A percentile compares a stretch with the other conserved stretches of the same genome.
Evolutionary conservation across 2,888 invertebrate species (phyloP).

Genomic region (Cosmorhoe ocellata): DNA sequence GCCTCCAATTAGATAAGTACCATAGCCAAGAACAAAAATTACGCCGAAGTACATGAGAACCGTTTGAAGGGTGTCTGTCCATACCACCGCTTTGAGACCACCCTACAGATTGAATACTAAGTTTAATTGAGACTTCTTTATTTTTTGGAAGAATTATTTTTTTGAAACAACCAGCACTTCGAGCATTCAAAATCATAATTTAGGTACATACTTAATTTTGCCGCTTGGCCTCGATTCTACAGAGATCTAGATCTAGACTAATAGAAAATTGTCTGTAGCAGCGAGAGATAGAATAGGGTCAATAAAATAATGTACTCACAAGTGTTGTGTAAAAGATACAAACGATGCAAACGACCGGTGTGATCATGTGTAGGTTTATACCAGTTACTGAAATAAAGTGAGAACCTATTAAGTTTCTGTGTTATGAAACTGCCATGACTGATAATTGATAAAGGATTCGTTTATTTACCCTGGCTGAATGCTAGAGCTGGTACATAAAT

Average conservation of each 20-base stretch:
- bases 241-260: conserved; percentile 40
- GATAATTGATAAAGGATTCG: not conserved
- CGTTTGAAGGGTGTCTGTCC: conserved; percentile 91
- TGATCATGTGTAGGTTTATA: conserved; percentile 89
- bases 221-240: conserved; percentile 41
- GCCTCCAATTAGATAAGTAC: conserved; percentile 86
- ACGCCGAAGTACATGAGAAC: conserved; percentile 88
- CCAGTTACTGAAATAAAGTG: conserved; percentile 86
- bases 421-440: too few species aligned
- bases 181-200: not conserved
- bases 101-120: conserved; percentile 83
- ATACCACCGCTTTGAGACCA: conserved; percentile 90
- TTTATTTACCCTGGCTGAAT: conserved; percentile 87
- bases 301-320: conserved; percentile 79
- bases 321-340: conserved; percentile 96
- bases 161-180: not conserved
- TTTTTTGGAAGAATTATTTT: too few species aligned
- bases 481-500: conserved; percentile 94
- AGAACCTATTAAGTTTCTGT: too few species aligned
- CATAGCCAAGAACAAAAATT: conserved; percentile 84
- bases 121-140: too few species aligned
- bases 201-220: too few species aligned
- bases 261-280: conserved; percentile 41
- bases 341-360: conserved; percentile 91
- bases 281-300: conserved; percentile 45